phyloP scores from a whole-genome alignment of 2,888 invertebrate species.

The Pristionchus mayeri region DNA sequence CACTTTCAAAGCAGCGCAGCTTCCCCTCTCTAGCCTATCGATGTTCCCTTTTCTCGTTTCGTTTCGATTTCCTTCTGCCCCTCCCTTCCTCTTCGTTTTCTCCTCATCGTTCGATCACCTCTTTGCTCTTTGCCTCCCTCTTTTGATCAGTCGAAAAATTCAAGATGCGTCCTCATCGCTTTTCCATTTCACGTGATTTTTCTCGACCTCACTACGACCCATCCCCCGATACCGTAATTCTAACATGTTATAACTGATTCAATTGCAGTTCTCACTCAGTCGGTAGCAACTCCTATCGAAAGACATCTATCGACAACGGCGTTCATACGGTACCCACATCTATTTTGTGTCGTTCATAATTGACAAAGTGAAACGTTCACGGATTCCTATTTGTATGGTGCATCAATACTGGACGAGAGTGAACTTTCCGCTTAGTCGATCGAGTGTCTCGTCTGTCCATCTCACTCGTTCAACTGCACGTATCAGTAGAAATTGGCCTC shows the following conservation, averaged over 20 bases:
- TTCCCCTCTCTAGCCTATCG: background rate
- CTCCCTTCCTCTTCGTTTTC: background rate
- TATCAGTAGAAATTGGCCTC: background rate
- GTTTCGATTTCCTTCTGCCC: background rate
- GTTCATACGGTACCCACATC: background rate
- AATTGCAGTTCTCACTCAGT: constrained; percentile 39
- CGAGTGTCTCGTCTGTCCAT: background rate
- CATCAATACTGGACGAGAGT: background rate
- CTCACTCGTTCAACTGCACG: background rate
- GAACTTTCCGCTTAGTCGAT: background rate
- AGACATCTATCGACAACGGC: constrained; percentile 18
- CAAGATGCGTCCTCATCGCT: background rate
- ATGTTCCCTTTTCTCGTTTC: constrained; percentile 16
- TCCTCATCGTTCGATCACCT: background rate
- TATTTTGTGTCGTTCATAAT: background rate
- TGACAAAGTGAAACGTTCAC: background rate
- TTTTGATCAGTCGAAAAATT: constrained; percentile 42
- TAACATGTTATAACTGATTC: background rate
- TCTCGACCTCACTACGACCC: background rate
- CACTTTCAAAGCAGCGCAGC: constrained; percentile 31
- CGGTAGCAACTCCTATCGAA: background rate
- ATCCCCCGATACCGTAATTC: background rate
- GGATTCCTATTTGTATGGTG: no score
- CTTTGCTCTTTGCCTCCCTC: background rate
- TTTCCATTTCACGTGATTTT: background rate